Base-by-base conservation (phyloP, 2,113 vertebrate species). In the Speoplatyrhinus poulsoni region DNA sequence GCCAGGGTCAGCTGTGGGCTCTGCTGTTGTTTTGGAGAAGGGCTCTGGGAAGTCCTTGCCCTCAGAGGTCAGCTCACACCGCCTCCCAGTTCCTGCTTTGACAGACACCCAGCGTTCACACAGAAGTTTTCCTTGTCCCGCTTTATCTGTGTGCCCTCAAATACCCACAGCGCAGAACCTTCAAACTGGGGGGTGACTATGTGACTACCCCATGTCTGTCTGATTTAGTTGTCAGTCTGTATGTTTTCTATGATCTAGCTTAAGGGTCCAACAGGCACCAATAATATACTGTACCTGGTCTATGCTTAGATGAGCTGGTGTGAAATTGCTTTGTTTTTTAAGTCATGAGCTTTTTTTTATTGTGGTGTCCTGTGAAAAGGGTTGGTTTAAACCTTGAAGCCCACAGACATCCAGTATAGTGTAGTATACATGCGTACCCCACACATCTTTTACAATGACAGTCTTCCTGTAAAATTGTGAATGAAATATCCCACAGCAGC, bases 71-170 rank as follows among this genome's bases (percentile, higher is more conserved):
- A 92, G 55, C 60, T 47, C 53, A 66, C 70, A 86, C 80, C 90
- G 77, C 91, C 90, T 91, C 91, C 88, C 82, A 86, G 88, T 93
- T 93, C 91, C 93, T 93, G 91, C 90, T 91, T 89, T 90, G 89
- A 90, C 89, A 90, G 92, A 91, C 89, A 90, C 79, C 80, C 72
- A 65, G 76, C 12, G 32, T 79, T 83, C 84, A 81, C 72, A 88
- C 84, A 89, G 84, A 83, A 77, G 56, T 90, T 91, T 90, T 91
- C 82, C 87, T 90, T 88, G 87, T 91, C 92, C 81, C 66, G 79
- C 82, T 85, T 83, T 81, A 83, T 87, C 79, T 76, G 61, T 61
- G 67, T 41, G 54, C 53, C 62, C 76, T 71, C 61, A 13, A 56
- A 57, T 26, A 56, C 64, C 73, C 72, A 75, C 65, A 49, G 58